A percentile compares a stretch with the other conserved stretches of the same genome.
Evolutionary conservation across 2,113 vertebrate genomes (phyloP).

Genomic region (Mirza zaza): DNA sequence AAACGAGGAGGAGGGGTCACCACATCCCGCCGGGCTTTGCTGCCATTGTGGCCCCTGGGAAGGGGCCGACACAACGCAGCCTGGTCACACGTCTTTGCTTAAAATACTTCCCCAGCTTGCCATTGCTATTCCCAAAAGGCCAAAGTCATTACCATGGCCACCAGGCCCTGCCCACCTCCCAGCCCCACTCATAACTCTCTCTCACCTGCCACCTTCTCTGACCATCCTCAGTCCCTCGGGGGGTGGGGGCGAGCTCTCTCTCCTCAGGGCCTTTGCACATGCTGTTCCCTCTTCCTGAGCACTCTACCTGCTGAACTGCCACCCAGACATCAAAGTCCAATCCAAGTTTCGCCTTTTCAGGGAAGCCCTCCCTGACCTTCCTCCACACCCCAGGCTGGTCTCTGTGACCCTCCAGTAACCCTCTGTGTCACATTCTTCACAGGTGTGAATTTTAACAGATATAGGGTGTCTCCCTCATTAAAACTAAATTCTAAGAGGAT

Average conservation of each 20-base stretch:
- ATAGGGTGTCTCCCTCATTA: not conserved
- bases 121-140: not conserved
- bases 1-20: not conserved
- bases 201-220: not conserved
- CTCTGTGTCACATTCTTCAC: not conserved
- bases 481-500: not conserved
- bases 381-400: not conserved
- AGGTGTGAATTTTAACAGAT: not conserved
- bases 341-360: not conserved
- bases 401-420: rapidly evolving
- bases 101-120: not conserved
- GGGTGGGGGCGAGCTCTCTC: not conserved
- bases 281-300: not conserved
- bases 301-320: not conserved
- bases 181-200: not conserved
- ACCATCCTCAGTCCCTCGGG: not conserved
- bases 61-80: not conserved
- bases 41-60: not conserved
- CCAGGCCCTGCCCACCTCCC: not conserved
- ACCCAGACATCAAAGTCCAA: not conserved
- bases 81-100: not conserved
- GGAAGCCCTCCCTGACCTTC: not conserved
- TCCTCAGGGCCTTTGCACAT: not conserved
- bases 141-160: not conserved
- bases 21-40: not conserved